Evolutionary conservation across 2,797 vertebrate species (phyloP), one percentile per base, ranked within the genome.

Genomic region (Sebastes itinus): DNA sequence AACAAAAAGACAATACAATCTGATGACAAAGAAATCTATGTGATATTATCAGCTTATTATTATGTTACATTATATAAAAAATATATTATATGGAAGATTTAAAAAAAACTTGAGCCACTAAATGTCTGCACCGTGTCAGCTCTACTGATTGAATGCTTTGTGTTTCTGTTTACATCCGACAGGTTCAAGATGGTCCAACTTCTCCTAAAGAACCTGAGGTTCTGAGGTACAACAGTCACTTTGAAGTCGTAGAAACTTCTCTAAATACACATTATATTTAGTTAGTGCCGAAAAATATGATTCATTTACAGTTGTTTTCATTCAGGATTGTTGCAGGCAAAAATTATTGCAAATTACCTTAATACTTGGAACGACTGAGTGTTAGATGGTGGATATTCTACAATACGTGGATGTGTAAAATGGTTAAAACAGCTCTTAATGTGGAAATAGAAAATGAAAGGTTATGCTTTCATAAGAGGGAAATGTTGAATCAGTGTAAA

Each of bases 161-260:
- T 81, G 22, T 78, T 55, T 64, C 38, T 38, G 3, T 75, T 62
- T 49, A 8, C 6, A 12, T 56, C 18, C 65, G 35, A 77, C 74
- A 99, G 98, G 91, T 96, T 46, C 88, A 95, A 42, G 94, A 96
- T 75, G 95, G 95, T 89, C 97, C 97, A 9, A 71, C 93, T 76
- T 80, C 81, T 84, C 96, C 96, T 2, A 99, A 97, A 87, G 96
- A 95, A 11, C 97, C 97, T 3, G 98, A 99, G 88, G 95, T 96
- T 73, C 95, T 99, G 77, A 97, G 96, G 98, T 99, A 94, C 86
- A 91, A 68, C 30, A 28, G 4, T 25, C 9, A 2, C 54, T 22
- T 18, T 27, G 3, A 59, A 59, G 18, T 16, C 7, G 16, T 38
- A 54, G 3, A 72, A 52, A 55, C 12, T 0, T 22, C 20, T 80